Base-by-base conservation (phyloP, 2,113 vertebrate genomes). In the Tenrec ecaudatus region DNA sequence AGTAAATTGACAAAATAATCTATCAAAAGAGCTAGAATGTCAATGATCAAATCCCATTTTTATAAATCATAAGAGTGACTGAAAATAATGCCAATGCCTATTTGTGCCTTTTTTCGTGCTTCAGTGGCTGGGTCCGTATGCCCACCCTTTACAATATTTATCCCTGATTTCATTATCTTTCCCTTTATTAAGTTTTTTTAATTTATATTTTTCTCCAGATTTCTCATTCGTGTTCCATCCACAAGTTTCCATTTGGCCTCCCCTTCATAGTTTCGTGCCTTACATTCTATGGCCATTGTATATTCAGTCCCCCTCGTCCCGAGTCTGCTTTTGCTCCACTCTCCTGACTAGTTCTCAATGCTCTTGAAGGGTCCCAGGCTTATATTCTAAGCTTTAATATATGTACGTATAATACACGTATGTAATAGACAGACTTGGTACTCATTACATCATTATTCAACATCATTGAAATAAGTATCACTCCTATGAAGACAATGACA, bases 11-110 rank as follows among this genome's bases (percentile, higher is more conserved):
- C 40, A 60, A 92, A 93, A 86, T 47, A 53, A 14, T 43, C 1
- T 81, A 27, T 33, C 60, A n/a, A 47, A 89, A 88, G 73, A 77
- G 33, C 29, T 62, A 33, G 10, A 47, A 60, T 43, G n/a, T 60
- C 68, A 82, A n/a, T 23, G 38, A 77, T 73, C 53, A 93, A 83
- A 69, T 15, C 1, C 10, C 25, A 53, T 71, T 80, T 64, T 94
- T 43, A 71, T 68, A 60, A 94, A 93, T 82, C 62, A 69, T 0
- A 77, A 53, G 29, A 84, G 17, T n/a, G 80, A 80, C 25, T 85
- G 23, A 93, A 90, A 82, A 83, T 79, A 87, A 73, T 38, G 9
- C 23, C 53, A 81, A 76, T 93, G 84, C 19, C 3, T 40, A n/a
- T 81, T 77, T 77, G 89, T 83, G 36, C 1, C 84, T 80, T 88